Evolutionary conservation across 2,888 invertebrate species (phyloP).

Genomic region (Eumacrocentrus americanus): DNA sequence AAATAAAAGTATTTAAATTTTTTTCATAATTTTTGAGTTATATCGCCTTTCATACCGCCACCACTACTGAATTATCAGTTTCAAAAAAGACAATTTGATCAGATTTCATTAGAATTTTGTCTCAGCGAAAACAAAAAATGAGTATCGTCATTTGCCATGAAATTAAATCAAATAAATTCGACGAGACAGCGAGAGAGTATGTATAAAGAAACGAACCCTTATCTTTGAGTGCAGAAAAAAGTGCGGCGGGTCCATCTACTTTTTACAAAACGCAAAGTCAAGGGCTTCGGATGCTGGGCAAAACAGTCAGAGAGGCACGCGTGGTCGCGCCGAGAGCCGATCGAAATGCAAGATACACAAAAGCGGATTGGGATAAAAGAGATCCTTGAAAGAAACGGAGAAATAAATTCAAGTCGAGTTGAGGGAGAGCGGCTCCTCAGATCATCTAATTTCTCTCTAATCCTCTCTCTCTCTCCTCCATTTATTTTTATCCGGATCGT

Average conservation of each 20-base stretch:
- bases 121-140: no score
- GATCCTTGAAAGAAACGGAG: neutral
- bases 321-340: slow-evolving; percentile 15
- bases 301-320: slow-evolving; percentile 6
- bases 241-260: neutral
- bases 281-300: slow-evolving; percentile 3
- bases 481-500: neutral
- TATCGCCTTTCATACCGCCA: no score
- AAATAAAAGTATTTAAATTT: no score
- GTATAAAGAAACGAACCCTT: no score
- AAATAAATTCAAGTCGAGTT: neutral
- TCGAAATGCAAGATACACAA: slow-evolving; percentile 5
- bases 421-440: neutral
- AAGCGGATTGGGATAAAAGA: slow-evolving; percentile 5
- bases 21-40: no score
- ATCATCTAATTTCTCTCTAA: neutral
- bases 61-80: no score
- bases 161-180: no score
- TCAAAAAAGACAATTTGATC: no score
- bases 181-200: no score
- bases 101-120: no score
- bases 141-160: no score
- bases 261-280: slow-evolving; percentile 6
- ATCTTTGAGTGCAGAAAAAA: no score
- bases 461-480: neutral